Evolutionary conservation across 30 jellyfish, hydroid and myxozoan species (phyloP), one percentile per base, ranked within the genome.

Genomic region (Catostylus mosaicus): DNA sequence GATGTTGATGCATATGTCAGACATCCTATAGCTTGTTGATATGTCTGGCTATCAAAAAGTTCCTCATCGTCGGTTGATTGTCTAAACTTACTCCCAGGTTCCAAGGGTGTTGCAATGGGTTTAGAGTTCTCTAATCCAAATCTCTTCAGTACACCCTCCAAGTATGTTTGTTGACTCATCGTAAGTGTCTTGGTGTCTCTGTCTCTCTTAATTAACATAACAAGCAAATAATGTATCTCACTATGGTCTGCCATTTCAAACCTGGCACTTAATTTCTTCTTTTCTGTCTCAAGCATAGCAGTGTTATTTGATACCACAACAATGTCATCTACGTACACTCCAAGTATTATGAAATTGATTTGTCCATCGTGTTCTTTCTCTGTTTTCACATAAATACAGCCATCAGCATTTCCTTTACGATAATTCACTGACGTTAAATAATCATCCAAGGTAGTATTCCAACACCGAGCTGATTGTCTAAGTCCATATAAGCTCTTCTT

Each of bases 21-120:
- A 27, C 74, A 74, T 46, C 86, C 74, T 7, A 74, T 74, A 11
- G 69, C 60, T 2, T 26, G 34, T 76, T 77, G 80, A 60, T 52
- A 77, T 31, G 6, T 24, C 20, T 50, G 27, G 14, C 20, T 50
- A 50, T 50, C 63, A 10, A 0, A 9, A 16, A 27, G 27, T 50
- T 23, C 63, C 20, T 50, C 63, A 50, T 50, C 54, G 7, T 70
- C 57, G 2, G 76, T 11, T 22, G 29, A 9, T 46, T 37, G 35
- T 70, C 7, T 47, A 26, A 65, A 45, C 20, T 30, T 63, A 24
- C 31, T 38, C 14, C 83, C 73, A 24, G 67, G 50, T 27, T 80
- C 90, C 57, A 64, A 30, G 1, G 90, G 90, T 19, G 90, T 80
- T 45, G 90, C 48, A 1, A 63, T 68, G 16, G 83, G 61, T 38